These are phyloP conservation scores for Lepisosteus oculatus DNA, from an alignment of 2,113 vertebrate species.

Conservation along the genomic window DNA sequence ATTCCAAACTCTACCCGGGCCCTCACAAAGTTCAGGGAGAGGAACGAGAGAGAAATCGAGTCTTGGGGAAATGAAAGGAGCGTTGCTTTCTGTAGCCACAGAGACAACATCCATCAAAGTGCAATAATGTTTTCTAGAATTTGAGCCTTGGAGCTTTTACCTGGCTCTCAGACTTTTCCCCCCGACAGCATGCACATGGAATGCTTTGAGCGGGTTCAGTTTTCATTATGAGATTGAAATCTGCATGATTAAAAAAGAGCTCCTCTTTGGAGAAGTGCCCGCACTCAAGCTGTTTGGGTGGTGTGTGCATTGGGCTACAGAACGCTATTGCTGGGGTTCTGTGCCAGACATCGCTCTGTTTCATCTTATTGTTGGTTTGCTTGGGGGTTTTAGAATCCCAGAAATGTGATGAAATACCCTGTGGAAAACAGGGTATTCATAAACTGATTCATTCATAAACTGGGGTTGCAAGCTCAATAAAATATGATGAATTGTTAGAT, in stretches of 20 bases:
- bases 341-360: not conserved
- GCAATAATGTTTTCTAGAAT: not conserved
- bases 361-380: constrained; percentile 1
- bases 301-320: not conserved
- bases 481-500: no score
- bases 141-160: not conserved
- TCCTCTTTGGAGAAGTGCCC: constrained; percentile 1
- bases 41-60: constrained; percentile 1
- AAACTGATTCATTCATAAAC: no score
- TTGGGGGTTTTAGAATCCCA: not conserved
- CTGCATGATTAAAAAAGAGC: constrained; percentile 8
- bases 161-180: constrained; percentile 1
- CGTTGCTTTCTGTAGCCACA: constrained; percentile 24
- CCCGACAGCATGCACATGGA: not conserved
- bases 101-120: constrained; percentile 21
- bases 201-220: constrained; percentile 8
- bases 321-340: not conserved
- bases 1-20: not conserved
- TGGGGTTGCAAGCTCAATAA: no score
- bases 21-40: not conserved
- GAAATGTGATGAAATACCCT: constrained; percentile 1
- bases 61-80: not conserved
- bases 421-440: not conserved
- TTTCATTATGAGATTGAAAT: not conserved
- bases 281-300: constrained; percentile 11